Evolutionary conservation across 2,797 vertebrate genomes (phyloP).

Genomic region (Epinephelus malabaricus): DNA sequence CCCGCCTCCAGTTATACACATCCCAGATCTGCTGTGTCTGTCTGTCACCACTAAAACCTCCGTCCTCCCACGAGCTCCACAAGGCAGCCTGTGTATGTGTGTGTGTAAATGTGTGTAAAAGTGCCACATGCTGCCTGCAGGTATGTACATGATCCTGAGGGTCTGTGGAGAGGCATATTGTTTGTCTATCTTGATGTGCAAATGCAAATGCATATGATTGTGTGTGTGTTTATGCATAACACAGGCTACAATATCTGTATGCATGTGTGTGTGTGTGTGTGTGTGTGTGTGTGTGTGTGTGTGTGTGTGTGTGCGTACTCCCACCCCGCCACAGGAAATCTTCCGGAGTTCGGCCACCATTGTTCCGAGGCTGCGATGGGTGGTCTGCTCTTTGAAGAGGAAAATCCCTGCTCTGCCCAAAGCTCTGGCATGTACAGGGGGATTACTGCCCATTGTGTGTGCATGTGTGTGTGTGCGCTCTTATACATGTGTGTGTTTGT

Average conservation of each 20-base stretch:
- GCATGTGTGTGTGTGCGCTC: slow-evolving; percentile 14
- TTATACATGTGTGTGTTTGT: slow-evolving; percentile 35
- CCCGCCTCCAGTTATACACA: slow-evolving; percentile 15
- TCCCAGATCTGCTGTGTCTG: slow-evolving; percentile 27
- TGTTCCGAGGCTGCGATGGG: slow-evolving; percentile 77
- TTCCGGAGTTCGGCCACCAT: slow-evolving; percentile 75
- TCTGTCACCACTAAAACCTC: slow-evolving; percentile 37
- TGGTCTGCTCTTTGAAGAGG: slow-evolving; percentile 84
- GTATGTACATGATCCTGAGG: slow-evolving; percentile 2
- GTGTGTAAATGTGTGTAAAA: not conserved
- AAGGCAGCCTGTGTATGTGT: not conserved
- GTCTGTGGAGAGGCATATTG: not conserved
- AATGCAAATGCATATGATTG: not conserved
- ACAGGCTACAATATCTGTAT: slow-evolving; percentile 8
- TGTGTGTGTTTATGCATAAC: slow-evolving; percentile 25
- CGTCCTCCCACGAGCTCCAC: slow-evolving; percentile 9
- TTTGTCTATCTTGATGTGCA: slow-evolving; percentile 6
- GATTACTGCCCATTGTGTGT: slow-evolving; percentile 76
- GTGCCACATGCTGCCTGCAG: slow-evolving; percentile 11
- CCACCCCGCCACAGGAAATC: slow-evolving; percentile 59
- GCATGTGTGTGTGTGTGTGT: slow-evolving; percentile 30
- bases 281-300: slow-evolving; percentile 20
- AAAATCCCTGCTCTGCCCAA: slow-evolving; percentile 81
- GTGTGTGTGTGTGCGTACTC: slow-evolving; percentile 36
- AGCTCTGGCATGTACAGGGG: slow-evolving; percentile 75